Evolutionary conservation across 1,140 invertebrate species (phyloP).

Genomic region (Sipha flava): DNA sequence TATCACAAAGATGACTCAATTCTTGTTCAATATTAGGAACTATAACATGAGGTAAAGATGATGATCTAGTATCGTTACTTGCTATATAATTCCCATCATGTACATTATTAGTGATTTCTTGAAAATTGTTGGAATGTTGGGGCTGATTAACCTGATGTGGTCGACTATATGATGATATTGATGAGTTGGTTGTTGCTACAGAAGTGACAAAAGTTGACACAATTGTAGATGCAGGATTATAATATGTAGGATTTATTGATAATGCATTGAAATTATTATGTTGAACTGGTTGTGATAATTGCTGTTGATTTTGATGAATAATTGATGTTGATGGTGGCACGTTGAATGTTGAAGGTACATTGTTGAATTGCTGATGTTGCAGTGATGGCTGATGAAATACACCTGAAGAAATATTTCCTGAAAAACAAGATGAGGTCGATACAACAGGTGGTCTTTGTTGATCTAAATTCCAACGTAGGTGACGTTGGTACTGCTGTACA

Average conservation of each 20-base stretch:
- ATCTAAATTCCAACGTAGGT: background rate
- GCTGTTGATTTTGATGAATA: background rate
- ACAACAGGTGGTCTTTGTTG: background rate
- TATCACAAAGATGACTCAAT: conserved; percentile 57
- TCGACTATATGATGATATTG: background rate
- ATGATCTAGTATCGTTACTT: background rate
- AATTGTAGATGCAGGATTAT: background rate
- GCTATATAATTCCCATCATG: background rate
- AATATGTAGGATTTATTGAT: background rate
- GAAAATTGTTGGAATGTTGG: background rate
- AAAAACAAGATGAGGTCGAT: conserved; percentile 1
- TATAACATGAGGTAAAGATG: conserved; percentile 55
- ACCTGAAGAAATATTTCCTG: background rate
- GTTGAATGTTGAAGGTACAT: background rate
- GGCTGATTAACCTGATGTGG: background rate
- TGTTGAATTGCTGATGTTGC: background rate
- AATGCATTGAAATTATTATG: background rate
- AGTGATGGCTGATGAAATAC: background rate
- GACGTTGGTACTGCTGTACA: background rate
- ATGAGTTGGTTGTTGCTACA: background rate
- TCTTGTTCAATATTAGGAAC: conserved; percentile 79
- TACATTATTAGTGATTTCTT: background rate
- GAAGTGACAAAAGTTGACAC: background rate
- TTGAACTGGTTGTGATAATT: background rate
- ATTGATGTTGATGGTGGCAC: background rate